A percentile compares a stretch with the other conserved stretches of the same genome.
These are phyloP conservation scores for Indicator indicator DNA, from an alignment of 2,113 vertebrate genomes.

Conservation along the genomic window DNA sequence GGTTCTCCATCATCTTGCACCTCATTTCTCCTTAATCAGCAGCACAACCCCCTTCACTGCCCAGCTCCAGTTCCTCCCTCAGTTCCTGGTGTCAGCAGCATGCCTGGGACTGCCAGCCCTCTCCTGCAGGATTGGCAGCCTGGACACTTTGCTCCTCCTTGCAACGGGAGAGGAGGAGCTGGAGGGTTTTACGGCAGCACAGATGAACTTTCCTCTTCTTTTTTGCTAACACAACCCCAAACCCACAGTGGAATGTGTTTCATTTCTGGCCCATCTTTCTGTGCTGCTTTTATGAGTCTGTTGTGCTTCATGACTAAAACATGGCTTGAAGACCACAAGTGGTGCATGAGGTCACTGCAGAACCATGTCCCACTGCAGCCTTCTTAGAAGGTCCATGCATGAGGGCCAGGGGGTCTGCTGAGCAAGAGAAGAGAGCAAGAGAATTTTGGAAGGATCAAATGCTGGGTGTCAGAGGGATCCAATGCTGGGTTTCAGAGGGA, in stretches of 20 bases:
- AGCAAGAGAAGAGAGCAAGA: background rate
- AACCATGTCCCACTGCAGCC: background rate
- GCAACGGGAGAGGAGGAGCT: background rate
- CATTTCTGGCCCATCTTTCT: background rate
- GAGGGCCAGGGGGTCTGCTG: background rate
- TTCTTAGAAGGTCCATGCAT: background rate
- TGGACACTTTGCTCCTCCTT: background rate
- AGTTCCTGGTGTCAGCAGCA: background rate
- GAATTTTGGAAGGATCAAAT: too few relatives aligned
- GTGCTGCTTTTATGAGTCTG: slow-evolving; percentile 25
- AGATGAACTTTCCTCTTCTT: background rate
- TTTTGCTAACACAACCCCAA: background rate
- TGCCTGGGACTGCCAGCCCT: background rate
- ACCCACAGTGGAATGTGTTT: slow-evolving; percentile 24
- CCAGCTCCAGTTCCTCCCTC: background rate
- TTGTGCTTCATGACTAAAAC: background rate
- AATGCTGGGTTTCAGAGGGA: too few relatives aligned
- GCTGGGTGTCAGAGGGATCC: too few relatives aligned
- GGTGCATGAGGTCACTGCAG: background rate
- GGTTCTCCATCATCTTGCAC: background rate
- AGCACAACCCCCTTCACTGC: rapidly evolving
- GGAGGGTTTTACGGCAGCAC: background rate
- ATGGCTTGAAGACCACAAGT: background rate
- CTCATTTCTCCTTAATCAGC: background rate
- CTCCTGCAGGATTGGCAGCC: background rate